These are phyloP conservation scores for Ameiurus melas DNA, from an alignment of 2,113 vertebrate species.

Conservation along the genomic window DNA sequence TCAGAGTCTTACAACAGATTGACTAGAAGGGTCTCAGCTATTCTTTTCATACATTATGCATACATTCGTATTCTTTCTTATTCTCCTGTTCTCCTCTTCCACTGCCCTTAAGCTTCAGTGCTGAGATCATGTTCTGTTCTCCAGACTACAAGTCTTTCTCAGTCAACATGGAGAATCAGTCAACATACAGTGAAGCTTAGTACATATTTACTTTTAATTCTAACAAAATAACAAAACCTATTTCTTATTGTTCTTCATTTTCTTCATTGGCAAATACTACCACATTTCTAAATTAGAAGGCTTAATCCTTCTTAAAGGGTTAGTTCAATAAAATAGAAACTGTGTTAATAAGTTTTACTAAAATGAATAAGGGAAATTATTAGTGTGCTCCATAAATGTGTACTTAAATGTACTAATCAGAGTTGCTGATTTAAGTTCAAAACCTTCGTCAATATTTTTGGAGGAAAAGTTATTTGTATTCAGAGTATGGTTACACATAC, in stretches of 20 bases:
- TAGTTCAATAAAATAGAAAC: constrained; percentile 69
- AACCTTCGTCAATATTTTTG: not conserved
- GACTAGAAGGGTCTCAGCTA: constrained; percentile 63
- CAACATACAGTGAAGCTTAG: constrained; percentile 44
- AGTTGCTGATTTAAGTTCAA: not conserved
- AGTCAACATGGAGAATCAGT: constrained; percentile 65
- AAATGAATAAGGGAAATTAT: constrained; percentile 70
- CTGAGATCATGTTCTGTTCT: constrained; percentile 72
- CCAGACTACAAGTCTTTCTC: constrained; percentile 70
- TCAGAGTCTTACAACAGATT: constrained; percentile 73
- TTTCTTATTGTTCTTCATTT: constrained; percentile 19
- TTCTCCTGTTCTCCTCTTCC: constrained; percentile 40
- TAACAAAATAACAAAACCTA: not conserved
- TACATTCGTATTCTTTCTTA: constrained; percentile 54
- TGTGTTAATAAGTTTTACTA: constrained; percentile 50
- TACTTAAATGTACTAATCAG: constrained; percentile 43
- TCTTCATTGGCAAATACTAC: constrained; percentile 56
- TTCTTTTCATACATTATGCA: constrained; percentile 54
- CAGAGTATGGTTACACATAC: not conserved
- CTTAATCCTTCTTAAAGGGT: constrained; percentile 76
- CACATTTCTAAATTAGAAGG: constrained; percentile 71
- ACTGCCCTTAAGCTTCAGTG: constrained; percentile 67
- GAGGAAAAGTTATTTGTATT: not conserved
- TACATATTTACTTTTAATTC: constrained; percentile 47
- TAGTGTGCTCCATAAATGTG: constrained; percentile 72